Evolutionary conservation across 2,797 vertebrate species (phyloP).

Genomic region (Podargus strigoides): DNA sequence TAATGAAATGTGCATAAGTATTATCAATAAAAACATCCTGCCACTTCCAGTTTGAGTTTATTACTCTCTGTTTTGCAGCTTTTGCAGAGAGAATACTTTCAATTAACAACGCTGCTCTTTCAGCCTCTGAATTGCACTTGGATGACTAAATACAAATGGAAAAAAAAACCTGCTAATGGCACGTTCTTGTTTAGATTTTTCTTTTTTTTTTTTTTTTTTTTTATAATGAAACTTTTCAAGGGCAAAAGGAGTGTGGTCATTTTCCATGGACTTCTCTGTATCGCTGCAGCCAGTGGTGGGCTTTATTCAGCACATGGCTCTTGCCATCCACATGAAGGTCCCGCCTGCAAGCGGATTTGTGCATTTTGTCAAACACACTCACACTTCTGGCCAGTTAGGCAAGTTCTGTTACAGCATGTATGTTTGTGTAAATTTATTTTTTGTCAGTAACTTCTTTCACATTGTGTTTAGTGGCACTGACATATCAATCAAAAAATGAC

Average conservation of each 20-base stretch:
- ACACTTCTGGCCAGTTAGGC: background rate
- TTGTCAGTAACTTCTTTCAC: background rate
- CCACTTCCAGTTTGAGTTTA: background rate
- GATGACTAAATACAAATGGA: background rate
- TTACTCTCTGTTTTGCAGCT: background rate
- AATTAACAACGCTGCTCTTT: background rate
- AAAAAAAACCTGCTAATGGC: background rate
- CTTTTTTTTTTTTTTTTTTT: background rate
- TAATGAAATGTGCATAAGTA: background rate
- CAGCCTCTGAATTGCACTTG: background rate
- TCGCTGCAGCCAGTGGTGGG: background rate
- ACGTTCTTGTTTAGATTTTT: background rate
- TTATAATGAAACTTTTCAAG: background rate
- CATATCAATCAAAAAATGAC: background rate
- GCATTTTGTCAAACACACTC: background rate
- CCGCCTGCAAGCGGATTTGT: background rate
- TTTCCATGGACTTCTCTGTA: background rate
- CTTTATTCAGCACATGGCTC: background rate
- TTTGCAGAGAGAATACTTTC: background rate
- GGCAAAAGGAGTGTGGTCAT: background rate
- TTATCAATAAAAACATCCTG: background rate
- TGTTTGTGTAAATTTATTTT: background rate
- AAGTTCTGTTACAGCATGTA: background rate
- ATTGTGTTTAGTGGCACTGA: background rate
- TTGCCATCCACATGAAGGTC: background rate